phyloP scores from a whole-genome alignment of 2,113 vertebrate species.

The Serilophus lunatus region DNA sequence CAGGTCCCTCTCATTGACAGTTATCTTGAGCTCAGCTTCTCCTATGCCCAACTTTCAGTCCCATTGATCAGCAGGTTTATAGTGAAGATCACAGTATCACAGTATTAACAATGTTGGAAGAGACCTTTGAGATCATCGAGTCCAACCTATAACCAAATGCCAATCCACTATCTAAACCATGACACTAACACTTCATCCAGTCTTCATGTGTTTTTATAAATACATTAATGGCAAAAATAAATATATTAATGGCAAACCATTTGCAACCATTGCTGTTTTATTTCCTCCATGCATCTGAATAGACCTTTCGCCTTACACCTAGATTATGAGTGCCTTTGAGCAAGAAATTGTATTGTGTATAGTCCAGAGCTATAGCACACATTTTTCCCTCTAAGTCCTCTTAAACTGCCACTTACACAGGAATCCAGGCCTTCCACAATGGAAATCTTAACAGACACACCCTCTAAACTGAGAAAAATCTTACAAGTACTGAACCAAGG shows the following conservation, averaged over 20 bases:
- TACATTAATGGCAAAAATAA: too few relatives aligned
- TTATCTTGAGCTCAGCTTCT: not conserved
- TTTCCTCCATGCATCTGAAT: not conserved
- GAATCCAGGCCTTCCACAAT: not conserved
- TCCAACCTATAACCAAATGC: too few relatives aligned
- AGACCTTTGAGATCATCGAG: too few relatives aligned
- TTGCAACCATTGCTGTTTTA: not conserved
- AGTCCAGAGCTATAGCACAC: not conserved
- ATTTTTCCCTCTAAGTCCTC: not conserved
- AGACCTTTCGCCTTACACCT: not conserved
- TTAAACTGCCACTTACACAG: not conserved
- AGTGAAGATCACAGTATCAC: too few relatives aligned
- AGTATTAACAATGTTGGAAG: too few relatives aligned
- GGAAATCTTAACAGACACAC: not conserved
- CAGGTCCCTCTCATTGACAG: not conserved
- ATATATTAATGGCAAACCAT: too few relatives aligned
- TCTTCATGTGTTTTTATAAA: too few relatives aligned
- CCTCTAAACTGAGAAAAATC: not conserved
- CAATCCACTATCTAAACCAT: too few relatives aligned
- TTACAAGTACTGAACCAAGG: not conserved
- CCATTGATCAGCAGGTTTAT: not conserved
- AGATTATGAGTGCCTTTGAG: not conserved
- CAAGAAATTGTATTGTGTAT: not conserved
- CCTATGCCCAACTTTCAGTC: not conserved
- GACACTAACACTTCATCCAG: too few relatives aligned